phyloP scores from a whole-genome alignment of 2,888 invertebrate genomes.

The Myopa testacea region DNA sequence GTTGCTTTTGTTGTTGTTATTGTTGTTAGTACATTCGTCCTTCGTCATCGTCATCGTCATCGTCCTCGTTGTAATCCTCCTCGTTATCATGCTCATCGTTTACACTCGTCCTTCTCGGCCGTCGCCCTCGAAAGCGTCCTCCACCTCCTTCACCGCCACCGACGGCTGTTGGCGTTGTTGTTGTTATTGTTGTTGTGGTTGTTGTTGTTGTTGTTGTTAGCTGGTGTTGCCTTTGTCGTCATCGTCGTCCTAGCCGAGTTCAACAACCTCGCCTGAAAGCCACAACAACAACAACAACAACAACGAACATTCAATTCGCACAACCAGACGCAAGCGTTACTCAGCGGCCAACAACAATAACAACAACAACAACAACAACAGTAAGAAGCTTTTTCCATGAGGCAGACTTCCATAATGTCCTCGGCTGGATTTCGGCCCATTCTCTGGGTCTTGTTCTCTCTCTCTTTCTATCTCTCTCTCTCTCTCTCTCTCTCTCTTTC shows the following conservation, averaged over 20 bases:
- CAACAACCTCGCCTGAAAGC: slow-evolving; percentile 59
- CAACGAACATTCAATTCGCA: slow-evolving; percentile 38
- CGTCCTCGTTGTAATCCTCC: background rate
- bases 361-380: background rate
- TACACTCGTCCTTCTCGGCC: slow-evolving; percentile 39
- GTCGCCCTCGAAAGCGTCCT: background rate
- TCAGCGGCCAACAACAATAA: background rate
- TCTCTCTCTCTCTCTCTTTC: background rate
- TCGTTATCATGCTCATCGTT: slow-evolving; percentile 5
- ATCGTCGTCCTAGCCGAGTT: slow-evolving; percentile 52
- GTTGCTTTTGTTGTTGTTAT: background rate
- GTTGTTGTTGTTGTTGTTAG: slow-evolving; percentile 36
- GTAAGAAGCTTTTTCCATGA: background rate
- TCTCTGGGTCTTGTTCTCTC: slow-evolving; percentile 26
- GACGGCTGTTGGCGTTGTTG: background rate
- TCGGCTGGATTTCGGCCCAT: slow-evolving; percentile 2
- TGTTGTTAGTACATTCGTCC: slow-evolving; percentile 37
- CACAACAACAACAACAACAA: slow-evolving; percentile 49
- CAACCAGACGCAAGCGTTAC: slow-evolving; percentile 47
- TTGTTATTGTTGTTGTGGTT: slow-evolving; percentile 33
- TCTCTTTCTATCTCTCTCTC: background rate
- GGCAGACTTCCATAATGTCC: no score
- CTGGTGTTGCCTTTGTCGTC: slow-evolving; percentile 35
- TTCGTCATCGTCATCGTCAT: slow-evolving; percentile 11
- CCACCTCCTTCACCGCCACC: background rate